Percentiles rank a stretch among this genome's conserved stretches.
Evolutionary conservation across 2,113 vertebrate genomes (phyloP).

Genomic region (Equus przewalskii): DNA sequence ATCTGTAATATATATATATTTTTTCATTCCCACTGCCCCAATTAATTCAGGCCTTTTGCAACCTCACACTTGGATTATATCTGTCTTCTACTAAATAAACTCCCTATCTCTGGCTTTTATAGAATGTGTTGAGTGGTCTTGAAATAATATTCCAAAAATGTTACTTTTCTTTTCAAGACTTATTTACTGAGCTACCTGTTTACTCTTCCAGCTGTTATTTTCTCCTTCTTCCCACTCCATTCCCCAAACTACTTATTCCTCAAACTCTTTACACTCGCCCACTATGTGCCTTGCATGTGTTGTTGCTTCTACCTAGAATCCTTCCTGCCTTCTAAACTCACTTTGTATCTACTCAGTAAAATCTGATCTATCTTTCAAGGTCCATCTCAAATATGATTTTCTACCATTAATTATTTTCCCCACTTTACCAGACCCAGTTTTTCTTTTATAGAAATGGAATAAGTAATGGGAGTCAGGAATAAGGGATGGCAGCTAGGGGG

Average conservation of each 20-base stretch:
- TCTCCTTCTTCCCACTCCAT: not conserved
- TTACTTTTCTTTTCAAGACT: not conserved
- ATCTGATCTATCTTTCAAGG: not conserved
- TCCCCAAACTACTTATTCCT: not conserved
- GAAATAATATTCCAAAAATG: not conserved
- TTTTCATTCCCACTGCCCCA: not conserved
- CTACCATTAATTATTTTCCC: not conserved
- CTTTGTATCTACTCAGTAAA: not conserved
- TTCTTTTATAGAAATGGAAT: not conserved
- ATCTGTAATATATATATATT: not conserved
- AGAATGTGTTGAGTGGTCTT: not conserved
- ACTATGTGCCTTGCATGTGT: not conserved
- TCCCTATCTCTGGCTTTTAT: not conserved
- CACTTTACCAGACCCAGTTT: not conserved
- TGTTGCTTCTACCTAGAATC: not conserved
- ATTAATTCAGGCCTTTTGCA: not conserved
- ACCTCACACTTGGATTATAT: not conserved
- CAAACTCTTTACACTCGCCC: not conserved
- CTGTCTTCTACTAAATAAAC: not conserved
- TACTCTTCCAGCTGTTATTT: not conserved
- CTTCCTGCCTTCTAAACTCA: not conserved
- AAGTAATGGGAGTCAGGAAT: not conserved
- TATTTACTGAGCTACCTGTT: not conserved
- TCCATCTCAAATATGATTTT: not conserved
- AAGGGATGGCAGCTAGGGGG: not conserved